Conservation (phyloP, 1,140 invertebrate species). For the Cherax destructor region DNA sequence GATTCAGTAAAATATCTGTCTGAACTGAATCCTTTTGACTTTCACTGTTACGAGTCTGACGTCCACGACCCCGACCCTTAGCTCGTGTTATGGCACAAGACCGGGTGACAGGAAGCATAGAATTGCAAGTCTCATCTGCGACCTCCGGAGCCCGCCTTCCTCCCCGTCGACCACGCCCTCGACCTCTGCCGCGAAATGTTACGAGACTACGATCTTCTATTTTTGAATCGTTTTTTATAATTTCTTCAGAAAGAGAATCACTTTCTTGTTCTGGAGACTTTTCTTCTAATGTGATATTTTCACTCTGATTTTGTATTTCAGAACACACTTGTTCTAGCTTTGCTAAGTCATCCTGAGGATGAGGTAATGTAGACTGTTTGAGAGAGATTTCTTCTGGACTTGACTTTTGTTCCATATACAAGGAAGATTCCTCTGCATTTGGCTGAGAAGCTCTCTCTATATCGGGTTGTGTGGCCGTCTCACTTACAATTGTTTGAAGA, state of each 20-base stretch:
- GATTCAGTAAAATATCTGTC: constrained; percentile 7
- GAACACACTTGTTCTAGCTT: constrained; percentile 58
- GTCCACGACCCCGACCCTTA: constrained; percentile 48
- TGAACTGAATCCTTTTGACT: constrained; percentile 37
- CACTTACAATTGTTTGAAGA: constrained; percentile 58
- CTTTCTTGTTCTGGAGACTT: constrained; percentile 1
- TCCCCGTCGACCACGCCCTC: constrained; percentile 53
- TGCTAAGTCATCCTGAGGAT: constrained; percentile 58
- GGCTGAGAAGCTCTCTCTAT: constrained; percentile 52
- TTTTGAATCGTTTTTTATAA: constrained; percentile 16
- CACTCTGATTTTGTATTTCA: constrained; percentile 60
- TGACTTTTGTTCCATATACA: constrained; percentile 24
- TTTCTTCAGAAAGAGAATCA: constrained; percentile 14
- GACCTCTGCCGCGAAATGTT: constrained; percentile 32
- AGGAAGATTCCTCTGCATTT: constrained; percentile 41
- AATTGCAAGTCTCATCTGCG: constrained; percentile 3
- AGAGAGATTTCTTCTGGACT: neutral
- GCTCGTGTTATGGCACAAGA: constrained; percentile 34
- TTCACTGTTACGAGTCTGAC: constrained; percentile 52
- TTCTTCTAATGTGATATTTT: constrained; percentile 1
- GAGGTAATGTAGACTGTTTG: constrained; percentile 8
- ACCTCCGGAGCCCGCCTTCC: constrained; percentile 20
- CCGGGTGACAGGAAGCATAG: constrained; percentile 20
- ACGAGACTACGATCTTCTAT: constrained; percentile 17
- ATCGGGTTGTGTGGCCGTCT: constrained; percentile 52